phyloP scores from a whole-genome alignment of 2,113 vertebrate species.

The Rhinopomastus cyanomelas region DNA sequence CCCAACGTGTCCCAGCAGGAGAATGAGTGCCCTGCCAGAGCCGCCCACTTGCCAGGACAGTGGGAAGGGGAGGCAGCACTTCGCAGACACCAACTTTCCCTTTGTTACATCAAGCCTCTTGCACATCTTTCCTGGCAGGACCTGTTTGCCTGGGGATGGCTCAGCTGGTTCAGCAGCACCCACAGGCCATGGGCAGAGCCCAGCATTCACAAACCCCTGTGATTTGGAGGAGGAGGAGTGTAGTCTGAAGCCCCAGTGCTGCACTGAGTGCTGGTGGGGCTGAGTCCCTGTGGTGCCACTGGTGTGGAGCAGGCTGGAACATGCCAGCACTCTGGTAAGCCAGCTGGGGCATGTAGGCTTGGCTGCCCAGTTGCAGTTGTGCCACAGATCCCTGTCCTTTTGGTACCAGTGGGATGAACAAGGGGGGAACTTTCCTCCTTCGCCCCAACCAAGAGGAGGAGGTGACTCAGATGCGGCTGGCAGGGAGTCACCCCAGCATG shows the following conservation, averaged over 20 bases:
- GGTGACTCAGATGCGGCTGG: neutral
- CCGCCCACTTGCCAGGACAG: fast-evolving
- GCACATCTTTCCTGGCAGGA: neutral
- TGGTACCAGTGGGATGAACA: neutral
- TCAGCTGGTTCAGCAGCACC: neutral
- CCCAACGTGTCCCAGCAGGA: neutral
- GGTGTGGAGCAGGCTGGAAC: neutral
- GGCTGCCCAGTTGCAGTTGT: neutral
- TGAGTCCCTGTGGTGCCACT: neutral
- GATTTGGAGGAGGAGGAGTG: neutral
- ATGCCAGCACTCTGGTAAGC: fast-evolving
- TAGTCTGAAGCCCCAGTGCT: fast-evolving
- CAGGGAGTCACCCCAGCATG: fast-evolving
- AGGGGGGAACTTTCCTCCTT: neutral
- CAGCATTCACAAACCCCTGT: neutral
- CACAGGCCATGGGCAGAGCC: neutral
- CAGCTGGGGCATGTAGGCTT: fast-evolving
- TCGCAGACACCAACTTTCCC: neutral
- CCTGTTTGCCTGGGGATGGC: neutral
- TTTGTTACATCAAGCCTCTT: neutral
- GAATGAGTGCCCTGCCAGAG: fast-evolving
- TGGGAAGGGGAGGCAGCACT: fast-evolving
- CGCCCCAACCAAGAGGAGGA: neutral
- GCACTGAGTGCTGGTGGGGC: fast-evolving
- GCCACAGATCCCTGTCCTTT: neutral